phyloP scores from a whole-genome alignment of 2,888 invertebrate species.

The Mellilla xanthometata region DNA sequence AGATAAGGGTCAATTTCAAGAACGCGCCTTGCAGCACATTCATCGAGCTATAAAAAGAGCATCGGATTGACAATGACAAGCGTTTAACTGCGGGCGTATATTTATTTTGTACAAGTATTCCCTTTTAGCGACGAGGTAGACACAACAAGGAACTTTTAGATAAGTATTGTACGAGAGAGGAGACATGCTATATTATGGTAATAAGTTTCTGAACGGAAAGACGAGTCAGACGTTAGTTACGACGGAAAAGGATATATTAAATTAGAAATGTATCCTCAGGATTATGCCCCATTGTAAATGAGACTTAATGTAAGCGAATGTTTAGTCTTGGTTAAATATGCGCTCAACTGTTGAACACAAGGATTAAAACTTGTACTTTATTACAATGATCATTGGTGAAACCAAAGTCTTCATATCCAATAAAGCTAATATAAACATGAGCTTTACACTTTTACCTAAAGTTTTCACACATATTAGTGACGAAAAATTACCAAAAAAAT shows the following conservation, averaged over 20 bases:
- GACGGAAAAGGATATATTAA: conserved; percentile 61
- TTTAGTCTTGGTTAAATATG: conserved; percentile 8
- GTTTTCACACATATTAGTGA: no score
- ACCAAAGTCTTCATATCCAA: no score
- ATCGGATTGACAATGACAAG: conserved; percentile 79
- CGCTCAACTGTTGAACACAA: conserved; percentile 6
- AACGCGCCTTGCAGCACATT: conserved; percentile 65
- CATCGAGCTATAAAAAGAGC: conserved; percentile 71
- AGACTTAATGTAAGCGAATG: conserved; percentile 16
- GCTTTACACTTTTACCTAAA: no score
- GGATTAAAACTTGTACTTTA: conserved; percentile 10
- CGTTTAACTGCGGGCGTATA: conserved; percentile 71
- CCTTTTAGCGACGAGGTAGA: conserved; percentile 74
- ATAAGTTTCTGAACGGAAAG: conserved; percentile 63
- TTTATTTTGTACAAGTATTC: conserved; percentile 80
- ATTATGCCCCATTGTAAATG: conserved; percentile 21
- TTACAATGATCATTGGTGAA: not conserved
- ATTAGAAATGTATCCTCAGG: conserved; percentile 52
- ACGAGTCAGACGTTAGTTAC: conserved; percentile 50
- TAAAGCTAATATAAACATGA: no score
- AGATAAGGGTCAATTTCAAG: conserved; percentile 79
- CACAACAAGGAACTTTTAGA: conserved; percentile 75
- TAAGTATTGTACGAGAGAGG: conserved; percentile 65
- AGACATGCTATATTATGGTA: conserved; percentile 63
- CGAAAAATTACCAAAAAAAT: no score